Evolutionary conservation across 2,888 invertebrate species (phyloP).

Genomic region (Meganola albula): DNA sequence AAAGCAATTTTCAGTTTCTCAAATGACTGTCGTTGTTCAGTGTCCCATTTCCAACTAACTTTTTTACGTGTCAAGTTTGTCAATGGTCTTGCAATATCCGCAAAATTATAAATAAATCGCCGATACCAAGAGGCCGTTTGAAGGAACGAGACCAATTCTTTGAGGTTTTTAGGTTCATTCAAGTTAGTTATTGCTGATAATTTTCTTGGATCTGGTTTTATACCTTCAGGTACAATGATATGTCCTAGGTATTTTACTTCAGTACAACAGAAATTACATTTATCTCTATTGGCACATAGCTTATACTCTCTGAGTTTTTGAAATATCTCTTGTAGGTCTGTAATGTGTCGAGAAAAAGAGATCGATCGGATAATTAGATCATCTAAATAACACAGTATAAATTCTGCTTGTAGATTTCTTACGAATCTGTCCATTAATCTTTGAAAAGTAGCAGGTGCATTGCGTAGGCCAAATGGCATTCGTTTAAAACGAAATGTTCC

Average conservation of each 20-base stretch:
- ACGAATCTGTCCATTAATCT: slow-evolving; percentile 17
- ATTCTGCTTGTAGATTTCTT: slow-evolving; percentile 3
- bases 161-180: slow-evolving; percentile 5
- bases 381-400: slow-evolving; percentile 5
- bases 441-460: slow-evolving; percentile 34
- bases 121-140: slow-evolving; percentile 7
- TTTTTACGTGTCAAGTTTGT: slow-evolving; percentile 5
- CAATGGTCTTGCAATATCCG: slow-evolving; percentile 7
- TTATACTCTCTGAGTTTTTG: slow-evolving; percentile 2
- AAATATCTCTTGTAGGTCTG: slow-evolving; percentile 2
- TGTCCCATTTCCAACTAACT: slow-evolving; percentile 1
- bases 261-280: slow-evolving; percentile 7
- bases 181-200: slow-evolving; percentile 1
- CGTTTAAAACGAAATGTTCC: slow-evolving; percentile 29
- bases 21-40: slow-evolving; percentile 3
- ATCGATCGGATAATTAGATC: slow-evolving; percentile 5
- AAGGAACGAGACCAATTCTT: slow-evolving; percentile 7
- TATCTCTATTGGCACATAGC: slow-evolving; percentile 4
- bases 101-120: slow-evolving; percentile 4
- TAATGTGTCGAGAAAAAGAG: slow-evolving; percentile 3
- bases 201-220: slow-evolving; percentile 7
- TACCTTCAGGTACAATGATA: slow-evolving; percentile 4
- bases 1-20: neutral
- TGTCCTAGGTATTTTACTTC: slow-evolving; percentile 7
- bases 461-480: slow-evolving; percentile 34